These are phyloP conservation scores for Penaeus chinensis DNA, from an alignment of 1,140 invertebrate genomes.

Conservation along the genomic window DNA sequence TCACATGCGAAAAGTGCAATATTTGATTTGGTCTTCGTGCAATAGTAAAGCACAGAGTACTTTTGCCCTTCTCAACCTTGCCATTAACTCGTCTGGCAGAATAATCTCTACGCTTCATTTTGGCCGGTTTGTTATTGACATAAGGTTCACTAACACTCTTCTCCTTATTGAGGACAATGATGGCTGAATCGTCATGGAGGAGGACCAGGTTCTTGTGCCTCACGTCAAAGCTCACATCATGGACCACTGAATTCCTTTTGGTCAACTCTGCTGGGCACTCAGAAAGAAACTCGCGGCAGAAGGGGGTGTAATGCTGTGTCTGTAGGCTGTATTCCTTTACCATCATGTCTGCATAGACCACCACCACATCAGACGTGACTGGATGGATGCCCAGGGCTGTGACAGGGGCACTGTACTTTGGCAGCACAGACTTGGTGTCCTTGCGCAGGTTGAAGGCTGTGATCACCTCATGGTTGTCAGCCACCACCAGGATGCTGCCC, in stretches of 20 bases:
- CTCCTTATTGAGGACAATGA: constrained; percentile 35
- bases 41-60: constrained; percentile 8
- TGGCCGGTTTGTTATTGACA: no score
- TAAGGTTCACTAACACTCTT: neutral
- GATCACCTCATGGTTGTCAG: constrained; percentile 20
- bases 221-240: constrained; percentile 36
- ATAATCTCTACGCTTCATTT: neutral
- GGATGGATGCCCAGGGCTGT: constrained; percentile 48
- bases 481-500: constrained; percentile 26
- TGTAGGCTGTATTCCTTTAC: constrained; percentile 40
- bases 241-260: constrained; percentile 32
- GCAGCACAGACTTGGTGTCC: neutral
- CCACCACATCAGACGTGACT: constrained; percentile 23
- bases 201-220: constrained; percentile 13
- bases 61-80: constrained; percentile 1
- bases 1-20: constrained; percentile 37
- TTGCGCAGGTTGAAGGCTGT: constrained; percentile 24
- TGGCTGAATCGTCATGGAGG: constrained; percentile 34
- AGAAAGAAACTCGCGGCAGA: neutral
- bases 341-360: constrained; percentile 43
- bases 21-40: constrained; percentile 33
- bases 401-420: constrained; percentile 20
- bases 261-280: neutral
- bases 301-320: constrained; percentile 21
- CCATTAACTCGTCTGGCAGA: neutral